Evolutionary conservation across 1,140 invertebrate genomes (phyloP).

Genomic region (Drosophila ohnishii): DNA sequence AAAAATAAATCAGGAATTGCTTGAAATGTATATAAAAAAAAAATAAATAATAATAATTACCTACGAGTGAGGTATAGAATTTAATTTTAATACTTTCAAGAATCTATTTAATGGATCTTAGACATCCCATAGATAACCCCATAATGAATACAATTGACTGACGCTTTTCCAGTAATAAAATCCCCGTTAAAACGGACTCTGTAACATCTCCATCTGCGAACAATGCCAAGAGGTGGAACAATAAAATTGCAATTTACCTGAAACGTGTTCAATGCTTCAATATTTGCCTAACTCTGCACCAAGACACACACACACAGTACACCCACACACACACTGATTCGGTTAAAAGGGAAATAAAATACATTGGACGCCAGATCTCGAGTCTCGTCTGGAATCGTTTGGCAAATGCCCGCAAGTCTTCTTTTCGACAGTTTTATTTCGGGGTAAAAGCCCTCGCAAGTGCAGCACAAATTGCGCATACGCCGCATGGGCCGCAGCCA

Average conservation of each 20-base stretch:
- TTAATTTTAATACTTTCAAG: background rate
- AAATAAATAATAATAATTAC: background rate
- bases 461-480: conserved; percentile 73
- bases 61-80: background rate
- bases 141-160: background rate
- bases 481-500: conserved; percentile 50
- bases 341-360: conserved; percentile 27
- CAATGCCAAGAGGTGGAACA: conserved; percentile 55
- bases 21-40: background rate
- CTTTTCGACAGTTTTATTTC: conserved; percentile 73
- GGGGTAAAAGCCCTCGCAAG: conserved; percentile 42
- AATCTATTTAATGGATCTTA: background rate
- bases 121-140: background rate
- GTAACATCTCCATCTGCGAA: conserved; percentile 19
- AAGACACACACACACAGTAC: background rate
- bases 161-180: conserved; percentile 17
- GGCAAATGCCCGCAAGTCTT: conserved; percentile 73
- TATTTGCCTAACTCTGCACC: conserved; percentile 62
- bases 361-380: conserved; percentile 58
- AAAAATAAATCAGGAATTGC: no score
- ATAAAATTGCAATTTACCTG: conserved; percentile 77
- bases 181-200: background rate
- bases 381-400: conserved; percentile 43
- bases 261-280: conserved; percentile 75
- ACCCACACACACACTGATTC: conserved; percentile 6